Conservation (phyloP, 2,113 vertebrate species). For the Cyanoramphus novaezelandiae region DNA sequence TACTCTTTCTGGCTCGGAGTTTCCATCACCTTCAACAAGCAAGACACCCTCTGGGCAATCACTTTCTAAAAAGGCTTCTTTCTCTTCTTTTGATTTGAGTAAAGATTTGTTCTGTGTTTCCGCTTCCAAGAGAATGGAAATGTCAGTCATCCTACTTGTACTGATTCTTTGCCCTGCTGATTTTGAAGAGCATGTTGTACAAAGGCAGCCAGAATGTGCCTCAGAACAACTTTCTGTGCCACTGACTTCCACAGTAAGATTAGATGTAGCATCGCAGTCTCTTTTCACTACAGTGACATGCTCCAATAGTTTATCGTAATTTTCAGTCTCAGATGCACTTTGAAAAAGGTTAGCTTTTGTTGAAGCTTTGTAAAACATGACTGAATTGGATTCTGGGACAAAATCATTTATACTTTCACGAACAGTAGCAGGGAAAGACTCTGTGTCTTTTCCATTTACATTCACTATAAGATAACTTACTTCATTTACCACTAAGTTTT, state of each 20-base stretch:
- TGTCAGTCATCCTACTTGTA: not conserved
- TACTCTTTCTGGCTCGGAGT: not conserved
- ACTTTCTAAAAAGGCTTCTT: constrained; percentile 1
- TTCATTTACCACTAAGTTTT: constrained; percentile 21
- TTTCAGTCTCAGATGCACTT: constrained; percentile 25
- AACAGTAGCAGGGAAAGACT: not conserved
- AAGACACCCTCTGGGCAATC: not conserved
- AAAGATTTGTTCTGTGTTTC: not conserved
- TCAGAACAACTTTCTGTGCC: not conserved
- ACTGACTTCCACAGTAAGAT: not conserved
- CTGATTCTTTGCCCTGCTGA: not conserved
- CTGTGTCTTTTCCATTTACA: not conserved
- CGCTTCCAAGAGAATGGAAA: not conserved
- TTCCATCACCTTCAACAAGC: not conserved
- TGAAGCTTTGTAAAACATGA: not conserved
- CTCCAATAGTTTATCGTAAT: not conserved
- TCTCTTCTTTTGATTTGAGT: not conserved
- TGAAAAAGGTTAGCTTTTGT: constrained; percentile 19
- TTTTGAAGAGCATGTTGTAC: not conserved
- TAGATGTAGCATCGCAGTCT: not conserved
- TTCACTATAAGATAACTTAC: constrained; percentile 24
- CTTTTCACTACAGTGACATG: not conserved
- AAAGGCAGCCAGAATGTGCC: not conserved
- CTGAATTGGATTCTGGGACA: not conserved
- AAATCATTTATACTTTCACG: not conserved